These are phyloP conservation scores for Diplodus sargus DNA, from an alignment of 2,797 vertebrate species.

Conservation along the genomic window DNA sequence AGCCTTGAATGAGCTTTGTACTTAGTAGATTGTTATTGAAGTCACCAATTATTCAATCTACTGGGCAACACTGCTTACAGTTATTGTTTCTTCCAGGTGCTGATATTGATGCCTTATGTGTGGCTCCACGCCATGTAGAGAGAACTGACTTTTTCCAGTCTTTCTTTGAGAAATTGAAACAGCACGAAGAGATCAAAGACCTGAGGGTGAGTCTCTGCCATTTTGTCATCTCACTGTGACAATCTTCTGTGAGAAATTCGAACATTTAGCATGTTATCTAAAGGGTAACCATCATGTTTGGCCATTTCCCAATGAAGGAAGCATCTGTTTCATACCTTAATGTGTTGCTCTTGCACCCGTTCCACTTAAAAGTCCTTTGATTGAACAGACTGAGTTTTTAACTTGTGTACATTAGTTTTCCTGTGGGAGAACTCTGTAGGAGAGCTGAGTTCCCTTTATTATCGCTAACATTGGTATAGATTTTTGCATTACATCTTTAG, in stretches of 20 bases:
- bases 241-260: neutral
- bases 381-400: no score
- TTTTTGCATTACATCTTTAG: neutral
- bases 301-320: neutral
- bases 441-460: neutral
- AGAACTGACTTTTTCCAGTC: slow-evolving; percentile 96
- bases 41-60: neutral
- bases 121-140: slow-evolving; percentile 96
- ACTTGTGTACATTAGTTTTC: neutral
- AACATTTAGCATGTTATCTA: neutral
- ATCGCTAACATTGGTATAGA: neutral
- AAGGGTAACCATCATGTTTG: neutral
- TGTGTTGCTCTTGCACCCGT: no score
- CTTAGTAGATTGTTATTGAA: slow-evolving; percentile 7
- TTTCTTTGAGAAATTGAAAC: slow-evolving; percentile 96
- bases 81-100: slow-evolving; percentile 87
- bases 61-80: neutral
- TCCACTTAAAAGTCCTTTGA: no score
- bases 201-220: slow-evolving; percentile 87
- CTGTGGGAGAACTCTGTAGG: neutral
- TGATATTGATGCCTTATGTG: slow-evolving; percentile 97
- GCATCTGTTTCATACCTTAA: neutral
- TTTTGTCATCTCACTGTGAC: neutral
- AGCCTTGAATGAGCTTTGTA: neutral
- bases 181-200: slow-evolving; percentile 93